phyloP scores from a whole-genome alignment of 2,113 vertebrate species.

The Spermophilus dauricus region DNA sequence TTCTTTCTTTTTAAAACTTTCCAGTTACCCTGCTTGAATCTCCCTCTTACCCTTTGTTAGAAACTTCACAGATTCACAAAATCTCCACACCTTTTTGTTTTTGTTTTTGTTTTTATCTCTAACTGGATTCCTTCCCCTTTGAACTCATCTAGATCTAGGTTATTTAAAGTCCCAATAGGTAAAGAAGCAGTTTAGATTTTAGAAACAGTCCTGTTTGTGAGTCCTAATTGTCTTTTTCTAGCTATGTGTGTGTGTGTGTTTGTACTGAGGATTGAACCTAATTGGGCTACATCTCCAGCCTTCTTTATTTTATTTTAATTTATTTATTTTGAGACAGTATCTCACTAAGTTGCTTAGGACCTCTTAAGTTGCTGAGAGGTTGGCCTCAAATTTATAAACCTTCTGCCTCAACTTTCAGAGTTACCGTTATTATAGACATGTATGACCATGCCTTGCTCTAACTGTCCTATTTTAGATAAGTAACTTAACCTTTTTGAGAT shows the following conservation, averaged over 20 bases:
- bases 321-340: too few species aligned
- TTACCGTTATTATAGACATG: too few species aligned
- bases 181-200: neutral
- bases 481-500: constrained; percentile 7
- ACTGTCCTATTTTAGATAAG: neutral
- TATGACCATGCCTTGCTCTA: too few species aligned
- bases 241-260: neutral
- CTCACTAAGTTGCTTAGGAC: too few species aligned
- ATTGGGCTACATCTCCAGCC: too few species aligned
- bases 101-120: neutral
- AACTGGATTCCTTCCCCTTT: neutral
- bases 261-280: too few species aligned
- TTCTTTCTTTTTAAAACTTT: neutral
- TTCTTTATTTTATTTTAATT: too few species aligned
- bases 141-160: neutral
- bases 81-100: neutral
- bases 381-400: too few species aligned
- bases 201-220: neutral
- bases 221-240: constrained; percentile 6
- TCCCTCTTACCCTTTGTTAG: neutral
- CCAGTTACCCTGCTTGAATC: neutral
- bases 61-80: neutral
- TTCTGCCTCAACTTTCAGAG: too few species aligned
- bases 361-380: too few species aligned
- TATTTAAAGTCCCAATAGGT: neutral